Evolutionary conservation across 2,113 vertebrate genomes (phyloP).

Genomic region (Coturnix japonica): DNA sequence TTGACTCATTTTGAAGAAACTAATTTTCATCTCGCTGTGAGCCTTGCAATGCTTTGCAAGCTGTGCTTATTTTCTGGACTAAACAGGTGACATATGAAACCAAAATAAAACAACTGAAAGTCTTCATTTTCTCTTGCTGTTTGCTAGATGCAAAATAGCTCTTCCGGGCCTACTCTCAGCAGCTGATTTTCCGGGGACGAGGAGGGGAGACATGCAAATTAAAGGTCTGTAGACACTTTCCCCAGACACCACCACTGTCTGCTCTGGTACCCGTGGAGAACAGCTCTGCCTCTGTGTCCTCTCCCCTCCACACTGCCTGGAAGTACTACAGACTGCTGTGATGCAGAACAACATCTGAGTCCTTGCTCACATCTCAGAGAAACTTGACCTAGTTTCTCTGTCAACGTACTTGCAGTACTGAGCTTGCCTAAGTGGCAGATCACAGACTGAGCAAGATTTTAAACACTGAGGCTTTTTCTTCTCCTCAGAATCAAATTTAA

Average conservation of each 20-base stretch:
- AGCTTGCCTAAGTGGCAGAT: background rate
- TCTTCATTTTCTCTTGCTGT: background rate
- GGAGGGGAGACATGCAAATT: background rate
- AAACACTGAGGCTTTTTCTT: background rate
- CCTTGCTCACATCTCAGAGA: background rate
- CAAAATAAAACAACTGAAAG: background rate
- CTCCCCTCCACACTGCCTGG: background rate
- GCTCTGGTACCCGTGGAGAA: background rate
- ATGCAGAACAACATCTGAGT: background rate
- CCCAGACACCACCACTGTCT: background rate
- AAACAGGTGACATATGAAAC: background rate
- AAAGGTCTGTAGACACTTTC: background rate
- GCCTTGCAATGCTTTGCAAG: background rate
- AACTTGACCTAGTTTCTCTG: conserved; percentile 50
- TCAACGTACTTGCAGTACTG: background rate
- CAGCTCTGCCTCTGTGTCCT: background rate
- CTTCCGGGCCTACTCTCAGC: background rate
- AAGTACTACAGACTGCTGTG: background rate
- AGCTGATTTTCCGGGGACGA: accelerated
- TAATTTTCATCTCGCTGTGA: background rate
- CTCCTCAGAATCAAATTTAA: background rate
- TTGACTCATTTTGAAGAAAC: background rate
- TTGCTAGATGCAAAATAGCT: conserved; percentile 5
- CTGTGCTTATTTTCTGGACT: background rate
- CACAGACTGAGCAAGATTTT: background rate